phyloP scores from a whole-genome alignment of 1,140 invertebrate genomes.

The Philopotamus ludificatus region DNA sequence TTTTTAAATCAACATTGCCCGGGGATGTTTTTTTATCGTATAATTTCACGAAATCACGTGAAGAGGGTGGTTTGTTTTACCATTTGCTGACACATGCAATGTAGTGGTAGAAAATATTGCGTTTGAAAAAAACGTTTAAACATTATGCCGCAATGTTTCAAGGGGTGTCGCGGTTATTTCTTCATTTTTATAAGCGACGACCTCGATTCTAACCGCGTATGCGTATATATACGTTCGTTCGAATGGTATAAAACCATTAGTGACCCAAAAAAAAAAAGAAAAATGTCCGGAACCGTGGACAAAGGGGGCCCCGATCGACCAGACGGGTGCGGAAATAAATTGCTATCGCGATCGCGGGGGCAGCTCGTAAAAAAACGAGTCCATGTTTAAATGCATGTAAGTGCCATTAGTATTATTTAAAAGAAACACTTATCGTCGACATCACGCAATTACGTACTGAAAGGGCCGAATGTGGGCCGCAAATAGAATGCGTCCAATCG shows the following conservation, averaged over 20 bases:
- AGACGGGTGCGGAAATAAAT: not conserved
- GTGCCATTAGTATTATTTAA: not conserved
- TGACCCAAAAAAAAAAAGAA: not conserved
- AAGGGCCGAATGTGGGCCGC: not conserved
- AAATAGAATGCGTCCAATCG: not conserved
- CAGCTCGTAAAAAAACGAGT: not conserved
- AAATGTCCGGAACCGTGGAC: not conserved
- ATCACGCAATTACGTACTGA: not conserved
- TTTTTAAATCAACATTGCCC: not conserved
- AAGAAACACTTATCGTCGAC: not conserved
- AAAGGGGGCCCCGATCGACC: not conserved
- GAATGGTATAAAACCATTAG: too few species aligned
- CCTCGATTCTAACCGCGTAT: not conserved
- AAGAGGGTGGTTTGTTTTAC: not conserved
- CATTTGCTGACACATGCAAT: not conserved
- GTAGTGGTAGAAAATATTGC: not conserved
- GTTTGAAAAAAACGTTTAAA: too few species aligned
- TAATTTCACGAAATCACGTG: conserved; percentile 1
- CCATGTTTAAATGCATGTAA: not conserved
- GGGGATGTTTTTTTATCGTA: conserved; percentile 1
- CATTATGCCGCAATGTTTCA: too few species aligned
- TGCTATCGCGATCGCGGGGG: conserved; percentile 1
- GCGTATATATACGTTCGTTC: too few species aligned
- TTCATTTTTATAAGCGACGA: not conserved
- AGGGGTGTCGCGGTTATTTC: not conserved